Conservation (phyloP, 1,140 invertebrate genomes). For the Leguminivora glycinivorella region DNA sequence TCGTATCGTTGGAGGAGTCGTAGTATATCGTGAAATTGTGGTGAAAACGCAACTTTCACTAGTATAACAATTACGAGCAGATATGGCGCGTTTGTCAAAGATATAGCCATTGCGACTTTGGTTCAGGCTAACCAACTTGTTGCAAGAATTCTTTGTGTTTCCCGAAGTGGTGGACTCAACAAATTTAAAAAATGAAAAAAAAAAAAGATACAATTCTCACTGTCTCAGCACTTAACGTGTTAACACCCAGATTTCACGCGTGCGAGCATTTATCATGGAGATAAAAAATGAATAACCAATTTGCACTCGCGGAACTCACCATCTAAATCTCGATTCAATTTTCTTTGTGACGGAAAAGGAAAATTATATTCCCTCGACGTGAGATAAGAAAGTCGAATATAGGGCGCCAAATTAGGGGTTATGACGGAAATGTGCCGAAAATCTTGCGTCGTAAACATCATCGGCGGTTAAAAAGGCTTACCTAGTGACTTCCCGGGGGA, state of each 20-base stretch:
- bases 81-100: too few relatives aligned
- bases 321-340: slow-evolving; percentile 33
- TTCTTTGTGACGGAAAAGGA: slow-evolving; percentile 32
- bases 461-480: slow-evolving; percentile 19
- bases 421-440: slow-evolving; percentile 28
- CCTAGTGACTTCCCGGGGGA: not conserved
- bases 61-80: too few relatives aligned
- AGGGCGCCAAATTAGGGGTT: slow-evolving; percentile 28
- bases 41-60: too few relatives aligned
- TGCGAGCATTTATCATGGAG: not conserved
- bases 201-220: too few relatives aligned
- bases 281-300: slow-evolving; percentile 23
- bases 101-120: too few relatives aligned
- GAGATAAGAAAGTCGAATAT: slow-evolving; percentile 40
- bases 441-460: slow-evolving; percentile 20
- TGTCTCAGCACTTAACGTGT: not conserved
- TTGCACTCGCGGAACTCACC: not conserved
- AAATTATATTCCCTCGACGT: slow-evolving; percentile 39
- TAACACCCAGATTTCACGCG: not conserved
- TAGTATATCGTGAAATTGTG: too few relatives aligned
- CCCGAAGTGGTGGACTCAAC: too few relatives aligned
- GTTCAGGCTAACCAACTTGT: too few relatives aligned
- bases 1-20: too few relatives aligned
- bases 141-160: too few relatives aligned
- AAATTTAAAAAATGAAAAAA: too few relatives aligned